Conservation (phyloP, 2,113 vertebrate genomes). For the Progne subis region DNA sequence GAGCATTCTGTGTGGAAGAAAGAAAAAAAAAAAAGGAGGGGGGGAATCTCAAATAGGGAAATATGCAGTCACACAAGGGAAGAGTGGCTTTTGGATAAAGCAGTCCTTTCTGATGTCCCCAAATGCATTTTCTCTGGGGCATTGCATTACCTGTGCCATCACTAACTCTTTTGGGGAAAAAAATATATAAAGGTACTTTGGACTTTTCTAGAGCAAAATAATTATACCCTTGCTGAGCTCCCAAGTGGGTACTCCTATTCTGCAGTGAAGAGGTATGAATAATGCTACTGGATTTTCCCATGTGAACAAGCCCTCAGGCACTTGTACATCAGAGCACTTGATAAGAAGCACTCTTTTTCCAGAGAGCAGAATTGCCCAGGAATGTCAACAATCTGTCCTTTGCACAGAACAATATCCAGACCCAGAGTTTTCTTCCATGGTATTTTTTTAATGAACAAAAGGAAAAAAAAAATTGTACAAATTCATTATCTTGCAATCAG, state of each 20-base stretch:
- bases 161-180: neutral
- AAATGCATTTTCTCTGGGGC: neutral
- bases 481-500: neutral
- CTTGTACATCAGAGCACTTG: conserved; percentile 4
- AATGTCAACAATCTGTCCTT: conserved; percentile 22
- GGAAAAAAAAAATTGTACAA: neutral
- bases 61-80: neutral
- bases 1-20: neutral
- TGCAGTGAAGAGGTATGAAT: conserved; percentile 26
- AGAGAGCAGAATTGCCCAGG: neutral
- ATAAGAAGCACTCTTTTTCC: conserved; percentile 26
- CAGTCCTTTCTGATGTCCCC: neutral
- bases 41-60: neutral
- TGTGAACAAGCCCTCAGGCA: conserved; percentile 29
- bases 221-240: neutral
- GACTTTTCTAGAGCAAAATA: conserved; percentile 16
- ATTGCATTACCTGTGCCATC: neutral
- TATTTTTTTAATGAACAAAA: neutral
- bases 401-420: neutral
- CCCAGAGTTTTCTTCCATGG: neutral
- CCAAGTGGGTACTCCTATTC: neutral
- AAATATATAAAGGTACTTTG: neutral
- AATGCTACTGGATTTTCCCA: conserved; percentile 20
- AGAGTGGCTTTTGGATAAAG: neutral
- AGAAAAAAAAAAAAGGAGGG: too few relatives aligned